Base-by-base conservation (phyloP, 2,113 vertebrate genomes). In the Lamprologus tigripictilis region DNA sequence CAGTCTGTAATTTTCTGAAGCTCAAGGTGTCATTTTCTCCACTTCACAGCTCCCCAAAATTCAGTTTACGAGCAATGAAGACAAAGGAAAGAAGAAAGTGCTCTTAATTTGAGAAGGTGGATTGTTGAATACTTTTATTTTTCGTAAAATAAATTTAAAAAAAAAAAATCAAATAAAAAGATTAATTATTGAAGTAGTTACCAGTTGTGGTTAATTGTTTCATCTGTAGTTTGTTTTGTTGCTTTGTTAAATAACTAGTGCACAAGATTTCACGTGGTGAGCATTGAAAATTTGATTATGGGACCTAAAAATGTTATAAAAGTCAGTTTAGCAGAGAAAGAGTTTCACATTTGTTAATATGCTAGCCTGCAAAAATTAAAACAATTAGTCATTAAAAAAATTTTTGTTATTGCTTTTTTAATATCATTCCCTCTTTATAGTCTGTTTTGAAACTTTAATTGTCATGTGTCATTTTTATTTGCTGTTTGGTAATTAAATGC, bases 51-150 rank as follows among this genome's bases (percentile, higher is more conserved):
- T 73, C n/a, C 19, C 45, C 13, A 58, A 84, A 79, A 82, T 84
- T 53, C 28, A 53, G 40, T 80, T 57, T 87, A 23, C 35, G 21
- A 8, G 71, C 40, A 63, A 51, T 2, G 5, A 37, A 88, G 86
- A 89, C 61, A 78, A 86, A 89, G 71, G 23, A 66, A 85, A 47
- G 16, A 14, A 83, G 2, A 42, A 73, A 81, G 23, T 80, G 35
- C 9, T 86, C 47, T 40, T 82, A 12, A 53, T 58, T 58, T 68
- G 13, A 53, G 16, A 54, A 58, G 21, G 31, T 80, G 6, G 26
- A 33, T 33, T 86, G 45, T 51, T 85, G 45, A 4, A 2, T 68
- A 55, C 49, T 49, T 83, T 57, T 63, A 2, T 31, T 78, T 35
- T 19, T 49, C 5, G 68, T 73, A 4, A 10, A 42, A 71, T 47